phyloP scores from a whole-genome alignment of 2,113 vertebrate genomes.

The Lynx canadensis region DNA sequence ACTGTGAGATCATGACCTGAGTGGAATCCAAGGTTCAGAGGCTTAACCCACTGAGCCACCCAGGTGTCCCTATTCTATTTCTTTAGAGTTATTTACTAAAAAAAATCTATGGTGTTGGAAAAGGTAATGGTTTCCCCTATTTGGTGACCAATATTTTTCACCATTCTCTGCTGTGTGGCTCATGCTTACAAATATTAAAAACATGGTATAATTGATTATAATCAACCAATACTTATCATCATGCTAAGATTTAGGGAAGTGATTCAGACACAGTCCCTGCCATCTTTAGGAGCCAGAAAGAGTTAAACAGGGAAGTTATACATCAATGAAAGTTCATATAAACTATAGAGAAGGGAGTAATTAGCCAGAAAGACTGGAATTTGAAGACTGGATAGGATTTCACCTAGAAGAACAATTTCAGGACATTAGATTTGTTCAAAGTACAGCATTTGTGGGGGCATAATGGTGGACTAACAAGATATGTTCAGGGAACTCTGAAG shows the following conservation, averaged over 20 bases:
- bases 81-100: constrained; percentile 22
- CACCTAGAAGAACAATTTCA: neutral
- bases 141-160: neutral
- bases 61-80: neutral
- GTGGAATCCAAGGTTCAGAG: too few species aligned
- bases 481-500: neutral
- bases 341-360: neutral
- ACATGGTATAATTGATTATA: neutral
- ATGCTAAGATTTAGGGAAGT: neutral
- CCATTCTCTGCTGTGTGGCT: neutral
- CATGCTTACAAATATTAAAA: constrained; percentile 21
- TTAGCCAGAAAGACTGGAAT: neutral
- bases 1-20: too few species aligned
- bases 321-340: neutral
- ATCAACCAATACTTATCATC: neutral
- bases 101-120: neutral
- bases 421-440: neutral
- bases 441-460: neutral
- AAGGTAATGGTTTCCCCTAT: neutral
- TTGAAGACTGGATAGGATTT: constrained; percentile 20
- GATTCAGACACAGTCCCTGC: neutral
- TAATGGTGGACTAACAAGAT: neutral
- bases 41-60: too few species aligned
- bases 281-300: neutral
- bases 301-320: constrained; percentile 14